phyloP scores from a whole-genome alignment of 2,888 invertebrate genomes.

The Acanthosepion esculentum region DNA sequence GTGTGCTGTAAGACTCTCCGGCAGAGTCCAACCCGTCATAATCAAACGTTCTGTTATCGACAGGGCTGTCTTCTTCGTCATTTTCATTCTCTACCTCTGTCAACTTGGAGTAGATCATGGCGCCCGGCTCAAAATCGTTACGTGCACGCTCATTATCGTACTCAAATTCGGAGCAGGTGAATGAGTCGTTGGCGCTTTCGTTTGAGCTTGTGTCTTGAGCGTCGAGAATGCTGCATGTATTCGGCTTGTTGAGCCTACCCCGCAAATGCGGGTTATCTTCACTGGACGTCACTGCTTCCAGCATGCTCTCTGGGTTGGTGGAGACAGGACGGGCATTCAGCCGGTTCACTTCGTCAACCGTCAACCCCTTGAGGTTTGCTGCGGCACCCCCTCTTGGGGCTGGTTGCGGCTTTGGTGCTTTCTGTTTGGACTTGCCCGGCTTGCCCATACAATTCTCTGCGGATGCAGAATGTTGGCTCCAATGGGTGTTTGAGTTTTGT shows the following conservation, averaged over 20 bases:
- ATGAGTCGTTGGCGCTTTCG: constrained; percentile 94
- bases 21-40: constrained; percentile 88
- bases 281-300: constrained; percentile 93
- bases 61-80: constrained; percentile 63
- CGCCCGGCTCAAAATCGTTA: constrained; percentile 62
- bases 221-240: constrained; percentile 72
- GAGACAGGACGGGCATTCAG: constrained; percentile 91
- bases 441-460: not conserved
- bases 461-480: constrained; percentile 46
- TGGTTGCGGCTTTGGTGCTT: constrained; percentile 80
- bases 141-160: constrained; percentile 83
- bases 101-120: constrained; percentile 79
- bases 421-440: constrained; percentile 15
- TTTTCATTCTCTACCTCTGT: constrained; percentile 72
- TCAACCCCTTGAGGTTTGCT: constrained; percentile 82
- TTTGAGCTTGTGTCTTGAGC: constrained; percentile 80
- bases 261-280: constrained; percentile 69
- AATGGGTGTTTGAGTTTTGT: constrained; percentile 63
- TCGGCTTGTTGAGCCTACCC: constrained; percentile 60
- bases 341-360: constrained; percentile 93
- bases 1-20: constrained; percentile 92
- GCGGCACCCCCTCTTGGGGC: constrained; percentile 81
- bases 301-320: constrained; percentile 87
- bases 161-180: constrained; percentile 98
- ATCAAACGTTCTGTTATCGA: constrained; percentile 80